Evolutionary conservation across 2,113 vertebrate species (phyloP).

Genomic region (Hystrix cristata): DNA sequence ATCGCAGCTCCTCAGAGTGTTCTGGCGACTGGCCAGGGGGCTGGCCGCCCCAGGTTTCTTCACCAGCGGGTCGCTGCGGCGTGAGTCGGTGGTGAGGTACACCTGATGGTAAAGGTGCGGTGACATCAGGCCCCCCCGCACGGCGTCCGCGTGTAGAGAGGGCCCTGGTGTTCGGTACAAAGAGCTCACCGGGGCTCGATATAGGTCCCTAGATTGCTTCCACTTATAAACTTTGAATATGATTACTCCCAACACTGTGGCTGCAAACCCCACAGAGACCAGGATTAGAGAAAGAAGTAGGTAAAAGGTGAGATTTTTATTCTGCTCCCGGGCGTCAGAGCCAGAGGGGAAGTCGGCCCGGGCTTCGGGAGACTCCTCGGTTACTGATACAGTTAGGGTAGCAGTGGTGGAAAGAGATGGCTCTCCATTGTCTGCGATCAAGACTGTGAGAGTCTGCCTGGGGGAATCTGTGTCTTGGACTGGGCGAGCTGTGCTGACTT

Average conservation of each 20-base stretch:
- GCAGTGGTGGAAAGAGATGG: conserved; percentile 89
- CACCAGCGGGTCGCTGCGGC: conserved; percentile 88
- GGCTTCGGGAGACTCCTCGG: conserved; percentile 85
- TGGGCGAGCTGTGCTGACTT: conserved; percentile 90
- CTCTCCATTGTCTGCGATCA: conserved; percentile 92
- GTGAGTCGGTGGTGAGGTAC: conserved; percentile 91
- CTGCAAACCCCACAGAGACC: conserved; percentile 90
- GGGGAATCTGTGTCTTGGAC: conserved; percentile 89
- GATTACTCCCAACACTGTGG: conserved; percentile 88
- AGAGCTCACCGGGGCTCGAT: conserved; percentile 86
- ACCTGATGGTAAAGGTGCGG: conserved; percentile 90
- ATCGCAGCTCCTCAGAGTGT: conserved; percentile 88
- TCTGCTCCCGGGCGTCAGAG: conserved; percentile 82
- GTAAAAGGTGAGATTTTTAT: conserved; percentile 89
- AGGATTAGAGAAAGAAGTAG: conserved; percentile 90
- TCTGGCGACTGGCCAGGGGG: conserved; percentile 87
- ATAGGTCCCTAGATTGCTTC: conserved; percentile 89
- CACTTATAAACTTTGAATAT: conserved; percentile 91
- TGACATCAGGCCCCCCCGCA: conserved; percentile 85
- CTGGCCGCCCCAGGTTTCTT: conserved; percentile 88
- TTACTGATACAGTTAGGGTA: conserved; percentile 88
- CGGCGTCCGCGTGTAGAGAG: conserved; percentile 87
- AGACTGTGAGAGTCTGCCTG: conserved; percentile 90
- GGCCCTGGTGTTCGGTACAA: conserved; percentile 88
- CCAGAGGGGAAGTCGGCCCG: conserved; percentile 85